phyloP scores from a whole-genome alignment of 2,797 vertebrate species.

The Merluccius polli region DNA sequence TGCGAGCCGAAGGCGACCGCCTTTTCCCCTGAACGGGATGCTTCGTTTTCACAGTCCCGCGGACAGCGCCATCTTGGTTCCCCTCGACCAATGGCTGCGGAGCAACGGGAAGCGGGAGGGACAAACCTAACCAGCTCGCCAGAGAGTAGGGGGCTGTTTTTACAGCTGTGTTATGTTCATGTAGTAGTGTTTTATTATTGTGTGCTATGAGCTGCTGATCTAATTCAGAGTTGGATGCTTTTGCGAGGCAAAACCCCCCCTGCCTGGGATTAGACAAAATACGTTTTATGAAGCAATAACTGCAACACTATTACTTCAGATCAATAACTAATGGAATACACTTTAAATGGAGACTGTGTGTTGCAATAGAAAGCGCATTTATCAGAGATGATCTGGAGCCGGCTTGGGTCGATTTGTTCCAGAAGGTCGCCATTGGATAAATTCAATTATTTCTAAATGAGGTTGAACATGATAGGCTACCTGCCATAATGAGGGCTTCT shows the following conservation, averaged over 20 bases:
- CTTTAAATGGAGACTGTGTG: no score
- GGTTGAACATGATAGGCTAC: background rate
- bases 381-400: no score
- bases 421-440: background rate
- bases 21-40: background rate
- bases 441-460: background rate
- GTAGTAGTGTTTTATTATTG: no score
- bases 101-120: slow-evolving; percentile 37
- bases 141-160: no score
- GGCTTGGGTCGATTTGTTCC: background rate
- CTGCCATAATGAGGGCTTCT: background rate
- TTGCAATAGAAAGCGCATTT: background rate
- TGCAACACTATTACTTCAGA: no score
- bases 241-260: no score
- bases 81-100: slow-evolving; percentile 48
- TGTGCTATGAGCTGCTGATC: no score
- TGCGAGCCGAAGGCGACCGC: background rate
- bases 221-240: no score
- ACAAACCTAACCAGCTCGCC: slow-evolving; percentile 1
- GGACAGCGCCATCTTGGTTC: slow-evolving; percentile 46
- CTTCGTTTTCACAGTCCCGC: slow-evolving; percentile 30
- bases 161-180: background rate
- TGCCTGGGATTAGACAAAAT: no score
- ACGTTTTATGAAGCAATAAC: no score
- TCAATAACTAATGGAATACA: no score